Evolutionary conservation across 1,140 invertebrate species (phyloP).

Genomic region (Myzus persicae): DNA sequence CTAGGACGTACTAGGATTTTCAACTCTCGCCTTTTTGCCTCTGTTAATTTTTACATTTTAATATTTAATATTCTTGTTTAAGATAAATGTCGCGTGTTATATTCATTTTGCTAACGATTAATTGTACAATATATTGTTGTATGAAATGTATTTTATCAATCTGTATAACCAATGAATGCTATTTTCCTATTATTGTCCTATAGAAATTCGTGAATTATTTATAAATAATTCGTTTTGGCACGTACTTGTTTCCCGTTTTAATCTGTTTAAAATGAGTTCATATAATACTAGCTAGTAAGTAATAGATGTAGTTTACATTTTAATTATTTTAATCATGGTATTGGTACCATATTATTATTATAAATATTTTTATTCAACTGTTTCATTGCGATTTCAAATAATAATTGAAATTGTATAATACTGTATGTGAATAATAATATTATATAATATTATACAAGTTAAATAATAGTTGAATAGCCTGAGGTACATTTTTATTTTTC

Average conservation of each 20-base stretch:
- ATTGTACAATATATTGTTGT: not conserved
- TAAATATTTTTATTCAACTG: not conserved
- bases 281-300: not conserved
- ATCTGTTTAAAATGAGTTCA: not conserved
- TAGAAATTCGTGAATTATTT: not conserved
- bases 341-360: not conserved
- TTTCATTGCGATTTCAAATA: not conserved
- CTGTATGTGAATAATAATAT: not conserved
- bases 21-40: not conserved
- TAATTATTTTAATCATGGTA: not conserved
- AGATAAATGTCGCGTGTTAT: not conserved
- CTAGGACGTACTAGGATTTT: not conserved
- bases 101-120: not conserved
- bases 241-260: not conserved
- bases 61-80: not conserved
- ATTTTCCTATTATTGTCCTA: not conserved
- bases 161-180: not conserved
- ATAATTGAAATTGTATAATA: not conserved
- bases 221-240: slow-evolving; percentile 1
- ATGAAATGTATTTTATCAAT: not conserved
- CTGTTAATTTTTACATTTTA: slow-evolving; percentile 3
- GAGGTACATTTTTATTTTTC: not conserved
- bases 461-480: not conserved
- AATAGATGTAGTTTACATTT: not conserved
- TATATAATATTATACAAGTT: not conserved